A percentile compares a stretch with the other conserved stretches of the same genome.
Evolutionary conservation across 1,140 invertebrate genomes (phyloP).

Genomic region (Streblospio benedicti): DNA sequence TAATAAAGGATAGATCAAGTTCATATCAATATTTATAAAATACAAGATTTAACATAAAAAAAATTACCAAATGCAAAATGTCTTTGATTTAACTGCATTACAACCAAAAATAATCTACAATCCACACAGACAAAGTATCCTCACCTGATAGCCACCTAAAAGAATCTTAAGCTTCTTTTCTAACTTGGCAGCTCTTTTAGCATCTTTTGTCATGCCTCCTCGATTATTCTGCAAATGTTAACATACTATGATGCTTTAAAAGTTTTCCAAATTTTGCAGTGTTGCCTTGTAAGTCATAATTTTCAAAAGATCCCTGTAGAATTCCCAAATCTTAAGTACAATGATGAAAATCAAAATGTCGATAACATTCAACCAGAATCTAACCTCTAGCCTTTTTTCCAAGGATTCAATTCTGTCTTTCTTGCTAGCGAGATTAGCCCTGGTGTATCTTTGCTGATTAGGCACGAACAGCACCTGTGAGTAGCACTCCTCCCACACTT

Average conservation of each 20-base stretch:
- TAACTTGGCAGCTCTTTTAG: conserved; percentile 90
- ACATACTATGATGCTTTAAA: too few relatives aligned
- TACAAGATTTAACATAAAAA: too few relatives aligned
- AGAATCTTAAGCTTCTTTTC: conserved; percentile 95
- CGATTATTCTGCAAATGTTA: conserved; percentile 61
- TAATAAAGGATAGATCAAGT: too few relatives aligned
- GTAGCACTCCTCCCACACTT: conserved; percentile 96
- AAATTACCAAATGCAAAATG: too few relatives aligned
- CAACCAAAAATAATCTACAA: too few relatives aligned
- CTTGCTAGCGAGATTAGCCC: conserved; percentile 87
- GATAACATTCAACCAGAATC: neutral
- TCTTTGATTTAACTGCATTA: too few relatives aligned
- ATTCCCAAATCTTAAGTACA: too few relatives aligned
- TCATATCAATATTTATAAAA: too few relatives aligned
- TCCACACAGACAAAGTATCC: conserved; percentile 1
- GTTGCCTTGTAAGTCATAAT: too few relatives aligned
- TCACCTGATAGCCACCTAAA: conserved; percentile 79
- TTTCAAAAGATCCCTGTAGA: too few relatives aligned
- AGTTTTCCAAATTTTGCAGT: too few relatives aligned
- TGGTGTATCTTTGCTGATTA: conserved; percentile 79
- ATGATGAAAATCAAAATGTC: too few relatives aligned
- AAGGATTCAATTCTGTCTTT: conserved; percentile 89
- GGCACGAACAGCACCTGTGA: conserved; percentile 77
- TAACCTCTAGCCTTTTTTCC: conserved; percentile 75
- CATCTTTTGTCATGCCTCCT: conserved; percentile 86